These are phyloP conservation scores for Hycleus cichorii DNA, from an alignment of 1,140 invertebrate species.

Conservation along the genomic window DNA sequence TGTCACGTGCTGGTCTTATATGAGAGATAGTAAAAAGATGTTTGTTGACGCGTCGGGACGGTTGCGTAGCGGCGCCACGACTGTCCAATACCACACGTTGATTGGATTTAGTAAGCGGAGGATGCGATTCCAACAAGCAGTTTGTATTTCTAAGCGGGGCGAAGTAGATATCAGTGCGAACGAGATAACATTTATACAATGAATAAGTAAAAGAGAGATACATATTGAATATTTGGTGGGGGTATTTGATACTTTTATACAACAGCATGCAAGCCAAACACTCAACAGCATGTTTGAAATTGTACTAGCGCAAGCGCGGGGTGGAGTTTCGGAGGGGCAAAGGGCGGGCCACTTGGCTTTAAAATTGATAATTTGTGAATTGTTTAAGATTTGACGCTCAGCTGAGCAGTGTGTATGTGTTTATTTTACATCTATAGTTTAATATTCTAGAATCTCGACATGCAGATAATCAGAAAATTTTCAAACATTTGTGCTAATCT, in stretches of 20 bases:
- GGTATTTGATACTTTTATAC: constrained; percentile 20
- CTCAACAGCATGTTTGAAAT: constrained; percentile 25
- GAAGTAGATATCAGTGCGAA: constrained; percentile 23
- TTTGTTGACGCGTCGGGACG: constrained; percentile 33
- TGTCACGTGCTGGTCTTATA: constrained; percentile 38
- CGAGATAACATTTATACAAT: constrained; percentile 17
- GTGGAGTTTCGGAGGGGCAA: constrained; percentile 29
- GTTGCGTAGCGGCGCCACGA: constrained; percentile 36
- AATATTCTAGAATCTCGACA: constrained; percentile 28
- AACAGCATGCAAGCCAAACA: constrained; percentile 20
- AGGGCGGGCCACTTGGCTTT: constrained; percentile 30
- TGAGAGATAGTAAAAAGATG: constrained; percentile 37
- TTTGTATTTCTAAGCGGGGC: constrained; percentile 8
- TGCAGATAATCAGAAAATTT: too few relatives aligned
- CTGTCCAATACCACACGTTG: constrained; percentile 54
- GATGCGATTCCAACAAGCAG: constrained; percentile 27
- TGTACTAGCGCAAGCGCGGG: constrained; percentile 34
- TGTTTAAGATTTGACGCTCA: constrained; percentile 42
- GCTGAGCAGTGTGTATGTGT: constrained; percentile 28
- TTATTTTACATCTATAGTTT: too few relatives aligned
- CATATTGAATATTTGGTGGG: constrained; percentile 22
- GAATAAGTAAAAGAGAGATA: constrained; percentile 23
- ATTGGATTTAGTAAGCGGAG: constrained; percentile 45
- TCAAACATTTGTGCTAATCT: too few relatives aligned
- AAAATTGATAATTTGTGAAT: constrained; percentile 42